Conservation (phyloP, 2,888 invertebrate genomes). For the Drosophila multiciliata region DNA sequence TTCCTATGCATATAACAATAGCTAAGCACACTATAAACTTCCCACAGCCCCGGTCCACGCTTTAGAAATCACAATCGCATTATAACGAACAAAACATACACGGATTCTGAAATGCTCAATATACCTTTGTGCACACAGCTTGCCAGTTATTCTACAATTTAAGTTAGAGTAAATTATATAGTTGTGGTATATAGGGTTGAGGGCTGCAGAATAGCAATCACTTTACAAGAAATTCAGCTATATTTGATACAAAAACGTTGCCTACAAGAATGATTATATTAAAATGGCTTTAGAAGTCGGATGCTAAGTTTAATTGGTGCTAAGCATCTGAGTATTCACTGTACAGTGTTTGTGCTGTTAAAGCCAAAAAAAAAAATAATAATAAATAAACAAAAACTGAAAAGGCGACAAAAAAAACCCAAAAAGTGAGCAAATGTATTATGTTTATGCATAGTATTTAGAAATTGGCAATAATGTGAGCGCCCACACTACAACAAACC, state of each 20-base stretch:
- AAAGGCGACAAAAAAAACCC: constrained; percentile 3
- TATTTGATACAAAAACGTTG: constrained; percentile 71
- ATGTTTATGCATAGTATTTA: constrained; percentile 71
- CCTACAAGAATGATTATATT: constrained; percentile 52
- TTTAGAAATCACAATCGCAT: constrained; percentile 56
- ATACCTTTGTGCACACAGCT: constrained; percentile 54
- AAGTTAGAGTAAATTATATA: constrained; percentile 37
- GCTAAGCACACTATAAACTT: constrained; percentile 49
- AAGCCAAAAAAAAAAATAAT: constrained; percentile 11
- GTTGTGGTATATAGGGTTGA: constrained; percentile 32
- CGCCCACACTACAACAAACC: constrained; percentile 44
- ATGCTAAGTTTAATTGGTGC: constrained; percentile 73
- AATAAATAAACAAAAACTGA: constrained; percentile 23
- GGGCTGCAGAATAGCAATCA: constrained; percentile 52
- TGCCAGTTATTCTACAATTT: constrained; percentile 45
- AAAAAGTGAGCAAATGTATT: constrained; percentile 52
- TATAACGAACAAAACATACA: constrained; percentile 50
- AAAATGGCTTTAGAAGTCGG: constrained; percentile 73
- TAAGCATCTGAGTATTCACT: constrained; percentile 71
- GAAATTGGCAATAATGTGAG: constrained; percentile 55
- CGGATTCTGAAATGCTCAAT: constrained; percentile 66
- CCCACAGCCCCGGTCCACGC: constrained; percentile 39
- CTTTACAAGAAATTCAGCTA: constrained; percentile 64
- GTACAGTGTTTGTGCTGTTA: constrained; percentile 37
- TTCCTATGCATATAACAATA: constrained; percentile 52